A percentile compares a stretch with the other conserved stretches of the same genome.
These are phyloP conservation scores for Acanthoscelides obtectus DNA, from an alignment of 2,888 invertebrate species.

Conservation along the genomic window DNA sequence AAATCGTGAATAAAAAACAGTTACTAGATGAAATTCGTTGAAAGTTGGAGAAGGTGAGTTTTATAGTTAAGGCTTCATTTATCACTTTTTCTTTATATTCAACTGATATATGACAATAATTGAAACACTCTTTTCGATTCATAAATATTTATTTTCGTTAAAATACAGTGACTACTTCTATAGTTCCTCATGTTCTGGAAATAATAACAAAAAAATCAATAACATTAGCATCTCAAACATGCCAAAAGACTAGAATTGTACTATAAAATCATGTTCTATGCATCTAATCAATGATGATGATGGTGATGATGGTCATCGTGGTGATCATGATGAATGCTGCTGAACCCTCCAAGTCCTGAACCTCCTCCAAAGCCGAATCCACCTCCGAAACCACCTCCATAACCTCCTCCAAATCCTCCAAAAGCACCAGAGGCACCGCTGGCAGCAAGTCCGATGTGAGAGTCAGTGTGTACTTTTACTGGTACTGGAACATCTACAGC, in stretches of 20 bases:
- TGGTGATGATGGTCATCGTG: conserved; percentile 10
- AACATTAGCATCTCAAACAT: neutral
- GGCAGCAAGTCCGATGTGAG: conserved; percentile 17
- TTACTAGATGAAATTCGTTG: too few species aligned
- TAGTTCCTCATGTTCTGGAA: neutral
- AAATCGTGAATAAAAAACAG: too few species aligned
- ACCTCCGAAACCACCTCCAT: conserved; percentile 16
- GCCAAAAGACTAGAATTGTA: neutral
- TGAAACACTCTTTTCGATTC: too few species aligned
- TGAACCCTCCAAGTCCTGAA: neutral
- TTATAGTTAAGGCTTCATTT: too few species aligned
- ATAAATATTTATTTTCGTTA: neutral
- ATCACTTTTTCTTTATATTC: too few species aligned
- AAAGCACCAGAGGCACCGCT: conserved; percentile 15
- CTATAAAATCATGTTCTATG: neutral
- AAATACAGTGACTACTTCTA: neutral
- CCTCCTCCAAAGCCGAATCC: conserved; percentile 7
- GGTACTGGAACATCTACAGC: conserved; percentile 36
- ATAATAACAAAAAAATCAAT: neutral
- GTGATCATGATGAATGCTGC: conserved; percentile 14
- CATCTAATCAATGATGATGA: conserved; percentile 7
- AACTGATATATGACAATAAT: too few species aligned
- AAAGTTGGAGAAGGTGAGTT: too few species aligned
- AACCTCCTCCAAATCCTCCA: conserved; percentile 11
- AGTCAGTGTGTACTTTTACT: conserved; percentile 27